phyloP scores from a whole-genome alignment of 1,140 invertebrate species.

The Lethrus apterus region DNA sequence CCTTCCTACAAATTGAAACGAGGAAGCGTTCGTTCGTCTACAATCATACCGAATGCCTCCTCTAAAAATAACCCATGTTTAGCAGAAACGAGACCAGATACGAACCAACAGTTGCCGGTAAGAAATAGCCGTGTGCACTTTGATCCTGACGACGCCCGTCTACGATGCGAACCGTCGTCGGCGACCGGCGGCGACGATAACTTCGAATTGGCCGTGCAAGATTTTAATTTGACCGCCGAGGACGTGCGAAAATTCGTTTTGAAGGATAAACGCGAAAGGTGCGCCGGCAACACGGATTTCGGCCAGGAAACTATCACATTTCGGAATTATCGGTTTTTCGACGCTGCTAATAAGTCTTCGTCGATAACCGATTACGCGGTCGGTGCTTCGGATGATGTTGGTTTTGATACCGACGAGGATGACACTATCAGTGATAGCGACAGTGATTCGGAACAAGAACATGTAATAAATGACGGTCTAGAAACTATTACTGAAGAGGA shows the following conservation, averaged over 20 bases:
- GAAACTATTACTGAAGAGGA: conserved; percentile 39
- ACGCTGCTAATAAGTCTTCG: conserved; percentile 18
- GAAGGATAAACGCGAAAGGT: conserved; percentile 15
- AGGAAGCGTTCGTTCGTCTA: conserved; percentile 5
- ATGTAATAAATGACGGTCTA: conserved; percentile 31
- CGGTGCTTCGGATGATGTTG: conserved; percentile 18
- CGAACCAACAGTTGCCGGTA: conserved; percentile 13
- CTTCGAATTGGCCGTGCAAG: conserved; percentile 34
- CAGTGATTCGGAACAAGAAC: conserved; percentile 29
- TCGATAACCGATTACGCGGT: conserved; percentile 19
- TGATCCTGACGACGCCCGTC: conserved; percentile 9
- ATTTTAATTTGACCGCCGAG: conserved; percentile 37
- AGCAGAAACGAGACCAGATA: conserved; percentile 8
- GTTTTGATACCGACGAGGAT: conserved; percentile 10
- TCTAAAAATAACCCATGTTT: conserved; percentile 12
- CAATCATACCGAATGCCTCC: conserved; percentile 6
- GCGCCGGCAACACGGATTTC: conserved; percentile 16
- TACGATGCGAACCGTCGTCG: neutral
- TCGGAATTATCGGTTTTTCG: conserved; percentile 8
- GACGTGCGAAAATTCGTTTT: conserved; percentile 36
- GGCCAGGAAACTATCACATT: conserved; percentile 9
- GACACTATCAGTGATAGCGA: conserved; percentile 22
- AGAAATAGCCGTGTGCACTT: conserved; percentile 13
- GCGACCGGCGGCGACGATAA: conserved; percentile 20
- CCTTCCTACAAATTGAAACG: too few relatives aligned